These are phyloP conservation scores for Antechinus flavipes DNA, from an alignment of 2,113 vertebrate genomes.

Conservation along the genomic window DNA sequence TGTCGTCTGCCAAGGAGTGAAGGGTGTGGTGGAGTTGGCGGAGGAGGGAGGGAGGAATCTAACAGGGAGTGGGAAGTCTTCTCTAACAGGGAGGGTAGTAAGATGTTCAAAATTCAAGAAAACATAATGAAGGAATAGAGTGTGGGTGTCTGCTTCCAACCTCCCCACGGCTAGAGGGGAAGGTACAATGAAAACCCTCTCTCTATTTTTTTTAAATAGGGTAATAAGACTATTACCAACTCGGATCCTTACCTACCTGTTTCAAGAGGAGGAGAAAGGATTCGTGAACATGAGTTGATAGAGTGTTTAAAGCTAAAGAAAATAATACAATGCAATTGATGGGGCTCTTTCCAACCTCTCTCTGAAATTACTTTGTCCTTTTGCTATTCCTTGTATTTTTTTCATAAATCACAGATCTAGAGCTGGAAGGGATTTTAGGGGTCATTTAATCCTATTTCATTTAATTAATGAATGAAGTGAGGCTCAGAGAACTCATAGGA, in stretches of 20 bases:
- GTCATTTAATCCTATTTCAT: neutral
- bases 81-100: neutral
- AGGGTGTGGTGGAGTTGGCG: neutral
- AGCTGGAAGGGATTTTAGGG: neutral
- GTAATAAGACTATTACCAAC: slow-evolving; percentile 36
- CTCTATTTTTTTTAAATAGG: neutral
- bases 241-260: neutral
- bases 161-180: neutral
- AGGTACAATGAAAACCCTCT: slow-evolving; percentile 3
- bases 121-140: neutral
- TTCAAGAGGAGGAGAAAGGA: slow-evolving; percentile 20
- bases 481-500: neutral
- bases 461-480: neutral
- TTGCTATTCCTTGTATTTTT: neutral
- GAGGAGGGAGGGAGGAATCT: slow-evolving; percentile 5
- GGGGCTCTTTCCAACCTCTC: neutral
- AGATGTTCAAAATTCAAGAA: neutral
- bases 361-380: neutral
- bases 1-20: neutral
- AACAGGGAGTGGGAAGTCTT: neutral
- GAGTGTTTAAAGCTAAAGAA: neutral
- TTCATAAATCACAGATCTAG: neutral
- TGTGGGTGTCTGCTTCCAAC: neutral
- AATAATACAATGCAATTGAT: neutral
- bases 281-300: neutral